Evolutionary conservation across 2,888 invertebrate genomes (phyloP).

Genomic region (Andricus curvator): DNA sequence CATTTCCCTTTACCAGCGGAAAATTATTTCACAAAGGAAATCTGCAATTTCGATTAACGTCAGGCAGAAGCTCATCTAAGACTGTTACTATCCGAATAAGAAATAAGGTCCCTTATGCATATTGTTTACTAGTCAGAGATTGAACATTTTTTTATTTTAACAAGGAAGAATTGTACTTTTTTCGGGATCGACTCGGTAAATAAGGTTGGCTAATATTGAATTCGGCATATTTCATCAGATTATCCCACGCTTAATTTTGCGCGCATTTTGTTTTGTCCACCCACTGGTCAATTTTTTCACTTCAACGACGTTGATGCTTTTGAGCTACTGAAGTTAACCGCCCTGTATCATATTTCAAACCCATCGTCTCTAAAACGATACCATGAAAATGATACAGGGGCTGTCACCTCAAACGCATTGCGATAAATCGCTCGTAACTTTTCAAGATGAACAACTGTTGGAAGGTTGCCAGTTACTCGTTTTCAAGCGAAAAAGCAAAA

Average conservation of each 20-base stretch:
- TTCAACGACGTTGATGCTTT: constrained; percentile 31
- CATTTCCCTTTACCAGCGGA: constrained; percentile 16
- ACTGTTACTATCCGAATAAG: neutral
- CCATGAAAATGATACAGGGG: constrained; percentile 4
- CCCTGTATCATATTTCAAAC: constrained; percentile 36
- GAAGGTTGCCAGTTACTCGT: constrained; percentile 22
- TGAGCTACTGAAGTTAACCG: constrained; percentile 30
- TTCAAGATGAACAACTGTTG: constrained; percentile 32
- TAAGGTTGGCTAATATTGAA: constrained; percentile 1
- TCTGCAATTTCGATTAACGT: constrained; percentile 12
- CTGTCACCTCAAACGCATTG: constrained; percentile 5
- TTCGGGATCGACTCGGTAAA: neutral
- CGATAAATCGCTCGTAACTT: constrained; percentile 25
- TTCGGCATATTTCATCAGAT: constrained; percentile 8
- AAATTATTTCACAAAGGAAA: constrained; percentile 25
- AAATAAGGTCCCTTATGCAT: neutral
- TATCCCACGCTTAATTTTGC: constrained; percentile 36
- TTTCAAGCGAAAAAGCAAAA: neutral
- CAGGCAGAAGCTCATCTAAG: neutral
- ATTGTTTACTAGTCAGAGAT: neutral
- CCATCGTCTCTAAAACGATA: constrained; percentile 29
- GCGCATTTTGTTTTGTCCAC: constrained; percentile 34
- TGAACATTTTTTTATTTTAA: neutral
- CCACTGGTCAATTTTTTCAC: constrained; percentile 33
- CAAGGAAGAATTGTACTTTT: neutral